A percentile compares a stretch with the other conserved stretches of the same genome.
Conservation (phyloP, 2,113 vertebrate genomes). For the Onychostruthus taczanowskii region DNA sequence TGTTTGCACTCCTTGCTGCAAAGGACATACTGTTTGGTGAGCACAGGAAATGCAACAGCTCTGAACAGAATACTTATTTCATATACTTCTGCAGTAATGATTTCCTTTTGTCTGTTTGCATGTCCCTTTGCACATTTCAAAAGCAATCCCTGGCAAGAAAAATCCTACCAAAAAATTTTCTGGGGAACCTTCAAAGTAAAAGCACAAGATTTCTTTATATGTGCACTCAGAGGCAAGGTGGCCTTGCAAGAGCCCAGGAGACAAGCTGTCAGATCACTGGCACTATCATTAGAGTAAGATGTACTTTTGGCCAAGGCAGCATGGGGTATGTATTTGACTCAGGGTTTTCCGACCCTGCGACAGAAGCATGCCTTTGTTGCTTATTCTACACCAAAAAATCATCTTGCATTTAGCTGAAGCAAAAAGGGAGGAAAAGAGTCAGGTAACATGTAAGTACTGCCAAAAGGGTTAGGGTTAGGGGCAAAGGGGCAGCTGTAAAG, state of each 20-base stretch:
- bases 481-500: background rate
- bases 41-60: background rate
- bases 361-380: background rate
- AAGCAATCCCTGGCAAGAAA: background rate
- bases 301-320: background rate
- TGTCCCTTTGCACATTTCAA: background rate
- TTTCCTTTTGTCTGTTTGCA: background rate
- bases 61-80: background rate
- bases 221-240: background rate
- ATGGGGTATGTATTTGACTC: rapidly evolving
- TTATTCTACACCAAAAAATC: background rate
- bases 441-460: background rate
- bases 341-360: background rate
- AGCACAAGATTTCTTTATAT: background rate
- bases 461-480: background rate
- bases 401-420: background rate
- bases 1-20: background rate
- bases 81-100: background rate
- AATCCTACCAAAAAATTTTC: background rate
- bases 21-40: background rate
- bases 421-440: background rate
- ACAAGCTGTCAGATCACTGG: background rate
- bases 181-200: background rate
- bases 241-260: background rate
- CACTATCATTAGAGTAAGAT: background rate